Evolutionary conservation across 2,113 vertebrate genomes (phyloP), one percentile per base, ranked within the genome.

Genomic region (Vulpes ferrilata): DNA sequence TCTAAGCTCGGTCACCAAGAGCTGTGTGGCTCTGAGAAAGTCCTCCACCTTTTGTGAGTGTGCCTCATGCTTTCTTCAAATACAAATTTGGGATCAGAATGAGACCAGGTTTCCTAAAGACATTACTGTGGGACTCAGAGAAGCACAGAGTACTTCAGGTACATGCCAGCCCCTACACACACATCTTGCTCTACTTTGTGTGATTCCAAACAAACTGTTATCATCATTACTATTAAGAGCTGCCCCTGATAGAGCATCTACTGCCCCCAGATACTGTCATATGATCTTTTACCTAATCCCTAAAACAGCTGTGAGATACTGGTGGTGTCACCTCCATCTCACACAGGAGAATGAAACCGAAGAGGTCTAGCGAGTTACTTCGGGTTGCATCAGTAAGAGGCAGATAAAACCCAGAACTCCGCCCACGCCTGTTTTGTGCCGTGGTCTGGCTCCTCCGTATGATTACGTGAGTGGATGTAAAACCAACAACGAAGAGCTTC

Each of bases 141-240:
- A 22, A 55, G 76, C 78, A 27, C 30, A 79, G 53, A 11, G 17
- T 6, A 69, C 62, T 79, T 51, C 43, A 85, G 71, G 16, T 38
- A 79, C 43, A 43, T 1, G 5, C n/a, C 11, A 23, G 48, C 15
- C 48, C 89, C 20, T 16, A n/a, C 35, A 22, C 30, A 53, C 79
- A 19, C 4, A 43, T 16, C 13, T 27, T 73, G 69, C 73, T 57
- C 83, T 85, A 32, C 53, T 78, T 84, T 69, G 25, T 43, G 43
- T 88, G 53, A 69, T 80, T 82, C 27, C 84, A 69, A 23, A 84
- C 69, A 80, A 64, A 74, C 53, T 51, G 12, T 57, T 53, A 62
- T 73, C 12, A 73, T 59, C 43, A 38, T 74, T 57, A 90, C 93
- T 90, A 59, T 93, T 38, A 91, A 69, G 11, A 85, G 27, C n/a